Evolutionary conservation across 2,113 vertebrate species (phyloP), one percentile per base, ranked within the genome.

Genomic region (Marcusenius ussheri): DNA sequence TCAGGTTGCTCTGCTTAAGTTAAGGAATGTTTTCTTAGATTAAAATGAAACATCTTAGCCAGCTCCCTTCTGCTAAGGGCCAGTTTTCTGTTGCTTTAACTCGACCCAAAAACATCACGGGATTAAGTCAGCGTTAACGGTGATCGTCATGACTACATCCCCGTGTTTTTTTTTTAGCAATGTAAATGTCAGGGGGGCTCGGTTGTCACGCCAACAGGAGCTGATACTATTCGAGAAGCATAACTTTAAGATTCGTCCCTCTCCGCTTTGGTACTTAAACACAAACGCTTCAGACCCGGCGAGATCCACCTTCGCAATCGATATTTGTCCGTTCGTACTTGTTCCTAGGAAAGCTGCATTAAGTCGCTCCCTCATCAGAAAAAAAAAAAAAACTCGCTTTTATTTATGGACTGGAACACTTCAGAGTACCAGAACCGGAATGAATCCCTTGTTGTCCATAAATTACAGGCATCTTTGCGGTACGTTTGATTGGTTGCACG

Each of bases 401-500:
- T 83, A 80, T n/a, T 80, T 89, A 89, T 83, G 62, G 50, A 90
- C 87, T 91, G 24, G 0, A 17, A 56, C 1, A 0, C 6, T 70
- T 92, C 91, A 89, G 74, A 87, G 31, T 91, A 83, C 84, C 5
- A 17, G 88, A 10, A 74, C 83, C 19, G 10, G 91, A 92, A 83
- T 90, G 91, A 89, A 77, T 93, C 91, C 87, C 88, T 62, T 8
- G 90, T 50, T 89, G 89, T 85, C 85, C 88, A 87, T 93, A 91
- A 91, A 92, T 92, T 91, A 84, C 88, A 89, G 89, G 74, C n/a
- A 83, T 91, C 88, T 50, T 91, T 92, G 91, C 88, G 46, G 77
- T 86, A 24, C 56, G 92, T 90, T 46, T 93, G 91, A 92, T 89
- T 91, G 80, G 53, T 89, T 49, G 66, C 91, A 90, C 91, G 92